phyloP scores from a whole-genome alignment of 2,797 vertebrate genomes.

The Cichlasoma orientale region DNA sequence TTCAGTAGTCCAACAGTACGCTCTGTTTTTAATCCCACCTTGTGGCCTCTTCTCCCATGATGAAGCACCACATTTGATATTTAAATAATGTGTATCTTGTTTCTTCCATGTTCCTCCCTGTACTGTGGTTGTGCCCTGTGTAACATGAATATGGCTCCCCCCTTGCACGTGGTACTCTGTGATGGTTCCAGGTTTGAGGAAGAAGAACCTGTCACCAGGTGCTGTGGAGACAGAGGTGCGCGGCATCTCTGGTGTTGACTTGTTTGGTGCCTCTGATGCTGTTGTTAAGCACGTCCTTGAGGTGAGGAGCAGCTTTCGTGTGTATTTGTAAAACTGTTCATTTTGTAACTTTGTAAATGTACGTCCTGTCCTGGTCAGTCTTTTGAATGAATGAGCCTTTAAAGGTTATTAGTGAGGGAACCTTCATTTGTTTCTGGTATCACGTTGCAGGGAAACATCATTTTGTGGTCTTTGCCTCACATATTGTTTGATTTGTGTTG shows the following conservation, averaged over 20 bases:
- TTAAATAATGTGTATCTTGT: conserved; percentile 22
- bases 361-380: background rate
- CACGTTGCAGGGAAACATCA: background rate
- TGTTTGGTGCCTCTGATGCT: conserved; percentile 94
- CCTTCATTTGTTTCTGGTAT: background rate
- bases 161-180: conserved; percentile 69
- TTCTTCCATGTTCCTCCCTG: conserved; percentile 17
- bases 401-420: background rate
- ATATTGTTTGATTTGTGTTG: background rate
- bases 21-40: background rate
- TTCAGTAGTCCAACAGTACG: conserved; percentile 66
- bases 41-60: background rate
- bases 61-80: conserved; percentile 1
- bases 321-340: background rate
- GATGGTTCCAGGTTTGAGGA: conserved; percentile 89
- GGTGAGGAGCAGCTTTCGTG: conserved; percentile 73
- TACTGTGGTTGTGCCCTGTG: conserved; percentile 53
- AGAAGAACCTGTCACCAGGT: conserved; percentile 96
- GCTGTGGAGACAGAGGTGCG: conserved; percentile 94
- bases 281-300: conserved; percentile 97
- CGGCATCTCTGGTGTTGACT: conserved; percentile 93
- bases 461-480: background rate
- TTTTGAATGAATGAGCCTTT: background rate
- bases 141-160: conserved; percentile 69
- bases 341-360: rapidly evolving